Evolutionary conservation across 2,113 vertebrate species (phyloP), one percentile per base, ranked within the genome.

Genomic region (Salvelinus sp.): DNA sequence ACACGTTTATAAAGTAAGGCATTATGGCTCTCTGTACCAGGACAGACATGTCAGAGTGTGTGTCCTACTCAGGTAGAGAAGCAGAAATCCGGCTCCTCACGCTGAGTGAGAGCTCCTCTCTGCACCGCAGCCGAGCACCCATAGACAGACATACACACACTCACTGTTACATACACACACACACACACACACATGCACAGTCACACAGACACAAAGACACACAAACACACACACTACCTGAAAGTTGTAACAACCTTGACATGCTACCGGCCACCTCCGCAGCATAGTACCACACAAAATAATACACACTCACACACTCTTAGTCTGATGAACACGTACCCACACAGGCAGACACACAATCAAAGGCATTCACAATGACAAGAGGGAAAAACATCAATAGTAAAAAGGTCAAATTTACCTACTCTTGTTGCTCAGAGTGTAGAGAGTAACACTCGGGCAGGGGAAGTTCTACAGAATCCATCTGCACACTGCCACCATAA

Each of bases 361-460:
- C 74, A 47, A 38, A 88, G 86, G 91, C 90, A 88, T 87, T 91
- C 88, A 84, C 87, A 89, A 81, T 85, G 79, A 86, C 75, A 93
- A 91, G 89, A 79, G 82, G 68, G 87, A 44, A 44, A 44, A 44
- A 12, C 38, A 44, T 12, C 2, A 44, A 12, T 44, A 87, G 74
- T 86, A 58, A 84, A 89, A 89, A 92, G 91, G 90, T 85, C 94
- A 96, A 94, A 95, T 96, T 94, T 96, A 98, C 97, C 96, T 97
- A 98, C 97, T 98, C 96, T 96, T 98, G 96, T 93, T 98, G 96
- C 92, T 98, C 96, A 96, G 97, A 98, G 96, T 97, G 97, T 94
- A 98, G 94, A 92, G 96, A 94, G 94, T 97, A 96, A 96, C 97
- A 96, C 92, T 98, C 96, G 86, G 97, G 93, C 87, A 98, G 93